phyloP scores from a whole-genome alignment of 2,113 vertebrate species.

The Mustela lutreola region DNA sequence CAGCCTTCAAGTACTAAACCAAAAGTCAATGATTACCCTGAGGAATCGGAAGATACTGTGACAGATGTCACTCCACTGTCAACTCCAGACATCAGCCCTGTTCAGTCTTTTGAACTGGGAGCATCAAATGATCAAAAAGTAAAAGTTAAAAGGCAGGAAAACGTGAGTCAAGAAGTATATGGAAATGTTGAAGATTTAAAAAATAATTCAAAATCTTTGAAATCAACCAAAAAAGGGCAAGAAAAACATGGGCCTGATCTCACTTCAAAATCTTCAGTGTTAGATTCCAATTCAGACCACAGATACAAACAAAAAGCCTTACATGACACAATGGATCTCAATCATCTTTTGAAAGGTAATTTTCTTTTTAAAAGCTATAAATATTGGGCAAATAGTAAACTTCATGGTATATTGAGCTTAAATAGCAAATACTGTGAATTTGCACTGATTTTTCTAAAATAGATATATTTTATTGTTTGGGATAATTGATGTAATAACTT shows the following conservation, averaged over 20 bases:
- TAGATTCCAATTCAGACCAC: constrained; percentile 84
- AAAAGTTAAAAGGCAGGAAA: constrained; percentile 88
- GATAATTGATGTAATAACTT: constrained; percentile 24
- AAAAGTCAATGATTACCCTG: constrained; percentile 70
- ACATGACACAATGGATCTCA: constrained; percentile 91
- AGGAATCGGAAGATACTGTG: constrained; percentile 92
- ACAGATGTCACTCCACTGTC: constrained; percentile 95
- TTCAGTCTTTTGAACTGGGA: constrained; percentile 90
- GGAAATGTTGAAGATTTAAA: constrained; percentile 82
- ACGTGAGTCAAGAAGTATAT: constrained; percentile 86
- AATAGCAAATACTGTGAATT: not conserved
- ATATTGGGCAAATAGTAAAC: constrained; percentile 8
- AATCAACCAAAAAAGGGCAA: constrained; percentile 17
- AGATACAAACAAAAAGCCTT: constrained; percentile 86
- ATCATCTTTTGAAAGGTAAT: constrained; percentile 91
- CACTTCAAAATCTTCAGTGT: constrained; percentile 57
- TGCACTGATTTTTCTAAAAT: constrained; percentile 50
- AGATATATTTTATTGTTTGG: constrained; percentile 12
- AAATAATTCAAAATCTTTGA: constrained; percentile 62
- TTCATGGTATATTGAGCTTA: constrained; percentile 17
- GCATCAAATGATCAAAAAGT: constrained; percentile 87
- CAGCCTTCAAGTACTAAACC: constrained; percentile 51
- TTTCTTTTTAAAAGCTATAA: constrained; percentile 31
- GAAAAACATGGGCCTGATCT: constrained; percentile 67
- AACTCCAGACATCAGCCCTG: constrained; percentile 92